These are phyloP conservation scores for Drosophila crucigera DNA, from an alignment of 2,888 invertebrate genomes.

Conservation along the genomic window DNA sequence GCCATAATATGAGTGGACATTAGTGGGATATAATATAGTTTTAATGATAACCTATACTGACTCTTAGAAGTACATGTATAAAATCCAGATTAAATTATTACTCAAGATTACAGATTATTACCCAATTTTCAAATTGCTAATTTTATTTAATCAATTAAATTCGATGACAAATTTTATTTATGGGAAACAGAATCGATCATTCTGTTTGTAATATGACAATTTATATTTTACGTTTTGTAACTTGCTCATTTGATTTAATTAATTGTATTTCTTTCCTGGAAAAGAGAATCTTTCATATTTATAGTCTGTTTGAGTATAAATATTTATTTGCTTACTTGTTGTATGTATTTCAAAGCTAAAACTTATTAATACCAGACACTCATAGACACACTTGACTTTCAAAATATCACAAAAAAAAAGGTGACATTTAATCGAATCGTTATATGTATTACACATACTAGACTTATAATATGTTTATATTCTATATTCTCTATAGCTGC, in stretches of 20 bases:
- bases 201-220: not conserved
- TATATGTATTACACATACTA: not conserved
- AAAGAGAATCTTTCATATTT: not conserved
- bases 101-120: no score
- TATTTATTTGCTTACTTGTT: not conserved
- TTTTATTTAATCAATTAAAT: not conserved
- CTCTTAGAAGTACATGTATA: not conserved
- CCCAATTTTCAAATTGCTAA: not conserved
- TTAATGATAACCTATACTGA: not conserved
- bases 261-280: not conserved
- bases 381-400: no score
- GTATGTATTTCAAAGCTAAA: no score
- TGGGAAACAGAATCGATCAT: not conserved
- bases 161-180: not conserved
- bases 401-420: not conserved
- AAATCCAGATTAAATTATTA: not conserved
- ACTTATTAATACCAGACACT: no score
- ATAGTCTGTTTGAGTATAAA: not conserved
- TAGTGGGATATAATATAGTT: not conserved
- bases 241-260: not conserved
- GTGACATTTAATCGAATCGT: accelerated
- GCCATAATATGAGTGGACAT: not conserved
- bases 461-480: not conserved
- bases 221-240: not conserved
- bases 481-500: not conserved